phyloP scores from a whole-genome alignment of 2,888 invertebrate species.

The Eristalis pertinax region DNA sequence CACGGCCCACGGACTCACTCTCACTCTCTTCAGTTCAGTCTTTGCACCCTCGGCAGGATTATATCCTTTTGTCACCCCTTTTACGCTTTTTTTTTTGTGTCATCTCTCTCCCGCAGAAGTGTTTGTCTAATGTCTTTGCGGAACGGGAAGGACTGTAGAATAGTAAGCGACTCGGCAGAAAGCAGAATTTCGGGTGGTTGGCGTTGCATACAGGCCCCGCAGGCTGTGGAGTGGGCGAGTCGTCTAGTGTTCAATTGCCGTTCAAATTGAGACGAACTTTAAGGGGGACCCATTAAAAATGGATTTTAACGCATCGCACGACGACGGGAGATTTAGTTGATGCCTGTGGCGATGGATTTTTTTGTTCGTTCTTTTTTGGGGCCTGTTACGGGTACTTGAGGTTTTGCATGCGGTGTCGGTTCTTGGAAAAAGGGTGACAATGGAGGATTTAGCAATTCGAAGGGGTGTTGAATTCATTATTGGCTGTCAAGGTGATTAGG shows the following conservation, averaged over 20 bases:
- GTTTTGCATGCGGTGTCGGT: background rate
- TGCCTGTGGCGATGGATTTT: background rate
- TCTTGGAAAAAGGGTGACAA: background rate
- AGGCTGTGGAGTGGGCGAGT: background rate
- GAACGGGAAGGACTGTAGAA: background rate
- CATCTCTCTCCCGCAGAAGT: background rate
- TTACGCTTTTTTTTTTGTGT: background rate
- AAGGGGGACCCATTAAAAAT: constrained; percentile 5
- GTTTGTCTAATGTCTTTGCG: constrained; percentile 1
- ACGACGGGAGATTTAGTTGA: background rate
- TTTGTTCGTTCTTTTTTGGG: background rate
- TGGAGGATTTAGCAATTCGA: background rate
- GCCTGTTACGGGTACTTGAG: background rate
- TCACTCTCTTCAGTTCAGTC: background rate
- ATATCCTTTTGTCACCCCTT: constrained; percentile 19
- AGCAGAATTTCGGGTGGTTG: background rate
- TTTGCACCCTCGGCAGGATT: constrained; percentile 2
- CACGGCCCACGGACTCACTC: background rate
- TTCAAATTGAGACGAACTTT: constrained; percentile 12
- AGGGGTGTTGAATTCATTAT: background rate
- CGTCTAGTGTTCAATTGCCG: constrained; percentile 14
- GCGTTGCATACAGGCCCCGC: background rate
- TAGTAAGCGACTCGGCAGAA: background rate
- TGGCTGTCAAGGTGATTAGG: background rate
- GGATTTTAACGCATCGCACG: background rate